Base-by-base conservation (phyloP, 2,888 invertebrate species). In the Acanthosepion lycidas region DNA sequence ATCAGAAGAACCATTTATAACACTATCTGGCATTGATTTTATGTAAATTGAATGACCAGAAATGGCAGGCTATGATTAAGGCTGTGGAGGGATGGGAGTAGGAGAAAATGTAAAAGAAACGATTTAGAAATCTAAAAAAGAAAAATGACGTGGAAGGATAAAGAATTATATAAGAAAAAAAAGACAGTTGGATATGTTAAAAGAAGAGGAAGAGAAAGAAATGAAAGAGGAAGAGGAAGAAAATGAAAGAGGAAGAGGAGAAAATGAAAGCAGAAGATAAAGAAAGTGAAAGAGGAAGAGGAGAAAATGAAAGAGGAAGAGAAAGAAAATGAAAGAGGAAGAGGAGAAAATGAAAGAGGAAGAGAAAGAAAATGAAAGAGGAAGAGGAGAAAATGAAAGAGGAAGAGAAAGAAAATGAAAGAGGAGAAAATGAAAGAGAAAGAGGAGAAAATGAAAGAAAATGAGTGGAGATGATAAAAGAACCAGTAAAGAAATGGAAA, bases 261-360 rank as follows among this genome's bases (percentile, higher is more conserved):
- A 23, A 23, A 59, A 59, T 8, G 0, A n/a, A 3, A n/a, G n/a
- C 0, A n/a, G 18, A 78, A 28, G 28, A n/a, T n/a, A n/a, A n/a
- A n/a, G n/a, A n/a, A n/a, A n/a, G n/a, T 0, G 9, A 4, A n/a
- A n/a, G 9, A 1, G 0, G 0, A 12, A 78, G 15, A n/a, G 4
- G 18, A 12, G 15, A 18, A 78, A n/a, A 78, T 4, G n/a, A 33
- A 78, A 8, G 18, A 5, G 0, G 9, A 12, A 18, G 3, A 23
- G n/a, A n/a, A n/a, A n/a, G n/a, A n/a, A n/a, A n/a, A n/a, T n/a
- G n/a, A n/a, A 51, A 78, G n/a, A 78, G n/a, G n/a, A 28, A 78
- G 15, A 78, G 9, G 4, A 28, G 4, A 4, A 28, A 55, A 18
- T 0, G 9, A 4, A n/a, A n/a, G 9, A 1, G 0, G 0, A 12